Evolutionary conservation across 2,797 vertebrate genomes (phyloP).

Genomic region (Ispidina lecontei): DNA sequence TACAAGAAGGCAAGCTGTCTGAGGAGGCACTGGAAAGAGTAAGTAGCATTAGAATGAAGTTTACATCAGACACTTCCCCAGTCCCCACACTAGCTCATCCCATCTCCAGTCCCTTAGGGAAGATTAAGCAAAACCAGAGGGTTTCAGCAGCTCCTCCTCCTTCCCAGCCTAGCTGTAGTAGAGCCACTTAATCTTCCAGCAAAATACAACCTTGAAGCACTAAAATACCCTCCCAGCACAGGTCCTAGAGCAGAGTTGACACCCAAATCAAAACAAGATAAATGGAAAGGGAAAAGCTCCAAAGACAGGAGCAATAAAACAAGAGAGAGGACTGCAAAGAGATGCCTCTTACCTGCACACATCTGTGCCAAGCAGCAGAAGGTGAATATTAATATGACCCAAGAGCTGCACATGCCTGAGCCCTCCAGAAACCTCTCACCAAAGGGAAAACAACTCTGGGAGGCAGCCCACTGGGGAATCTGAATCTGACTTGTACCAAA

Average conservation of each 20-base stretch:
- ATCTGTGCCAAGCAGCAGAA: conserved; percentile 8
- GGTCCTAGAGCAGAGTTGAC: background rate
- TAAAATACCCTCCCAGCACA: background rate
- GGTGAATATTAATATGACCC: background rate
- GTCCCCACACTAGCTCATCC: background rate
- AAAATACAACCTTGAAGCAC: background rate
- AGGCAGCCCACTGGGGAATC: background rate
- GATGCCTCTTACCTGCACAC: background rate
- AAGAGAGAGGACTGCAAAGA: background rate
- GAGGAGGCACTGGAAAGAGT: background rate
- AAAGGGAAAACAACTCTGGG: background rate
- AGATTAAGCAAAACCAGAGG: background rate
- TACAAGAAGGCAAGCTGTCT: background rate
- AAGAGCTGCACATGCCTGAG: background rate
- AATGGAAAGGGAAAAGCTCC: background rate
- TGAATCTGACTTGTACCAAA: background rate
- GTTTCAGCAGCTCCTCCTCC: background rate
- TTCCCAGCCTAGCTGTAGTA: background rate
- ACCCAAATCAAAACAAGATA: background rate
- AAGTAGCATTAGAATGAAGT: background rate
- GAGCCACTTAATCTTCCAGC: background rate
- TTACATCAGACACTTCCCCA: background rate
- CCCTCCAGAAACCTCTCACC: background rate
- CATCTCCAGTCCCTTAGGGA: background rate
- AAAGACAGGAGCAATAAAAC: background rate